These are phyloP conservation scores for Nephrocerus scutellatus DNA, from an alignment of 2,888 invertebrate genomes.

Conservation along the genomic window DNA sequence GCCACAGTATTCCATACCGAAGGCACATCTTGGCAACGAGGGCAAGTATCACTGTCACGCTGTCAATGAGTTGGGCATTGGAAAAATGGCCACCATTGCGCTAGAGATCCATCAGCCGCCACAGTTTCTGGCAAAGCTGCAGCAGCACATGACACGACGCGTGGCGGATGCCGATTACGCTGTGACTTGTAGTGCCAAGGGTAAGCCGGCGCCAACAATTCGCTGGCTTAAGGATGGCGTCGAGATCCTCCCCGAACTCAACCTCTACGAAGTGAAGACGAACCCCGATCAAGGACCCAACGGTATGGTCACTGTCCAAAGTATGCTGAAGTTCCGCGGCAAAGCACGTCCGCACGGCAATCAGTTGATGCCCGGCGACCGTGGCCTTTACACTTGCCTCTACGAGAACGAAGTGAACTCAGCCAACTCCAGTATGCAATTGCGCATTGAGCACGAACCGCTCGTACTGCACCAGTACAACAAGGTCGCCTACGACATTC, in stretches of 20 bases:
- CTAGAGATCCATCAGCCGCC: conserved; percentile 86
- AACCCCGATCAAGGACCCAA: conserved; percentile 70
- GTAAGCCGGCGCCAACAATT: conserved; percentile 78
- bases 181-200: conserved; percentile 77
- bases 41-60: conserved; percentile 88
- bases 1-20: conserved; percentile 75
- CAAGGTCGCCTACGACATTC: conserved; percentile 79
- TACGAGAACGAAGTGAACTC: conserved; percentile 86
- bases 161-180: conserved; percentile 73
- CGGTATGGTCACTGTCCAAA: conserved; percentile 74
- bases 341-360: conserved; percentile 69
- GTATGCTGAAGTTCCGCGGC: conserved; percentile 72
- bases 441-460: conserved; percentile 86
- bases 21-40: conserved; percentile 77
- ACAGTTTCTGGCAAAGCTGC: conserved; percentile 72
- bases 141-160: conserved; percentile 71
- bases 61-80: conserved; percentile 80
- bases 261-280: conserved; percentile 74
- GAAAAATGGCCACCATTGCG: conserved; percentile 74
- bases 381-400: conserved; percentile 80
- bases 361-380: conserved; percentile 72
- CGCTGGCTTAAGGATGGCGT: conserved; percentile 81
- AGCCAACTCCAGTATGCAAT: conserved; percentile 81
- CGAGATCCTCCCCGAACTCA: conserved; percentile 68
- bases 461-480: conserved; percentile 78